phyloP scores from a whole-genome alignment of 2,888 invertebrate genomes.

The Drosophila imparisetae region DNA sequence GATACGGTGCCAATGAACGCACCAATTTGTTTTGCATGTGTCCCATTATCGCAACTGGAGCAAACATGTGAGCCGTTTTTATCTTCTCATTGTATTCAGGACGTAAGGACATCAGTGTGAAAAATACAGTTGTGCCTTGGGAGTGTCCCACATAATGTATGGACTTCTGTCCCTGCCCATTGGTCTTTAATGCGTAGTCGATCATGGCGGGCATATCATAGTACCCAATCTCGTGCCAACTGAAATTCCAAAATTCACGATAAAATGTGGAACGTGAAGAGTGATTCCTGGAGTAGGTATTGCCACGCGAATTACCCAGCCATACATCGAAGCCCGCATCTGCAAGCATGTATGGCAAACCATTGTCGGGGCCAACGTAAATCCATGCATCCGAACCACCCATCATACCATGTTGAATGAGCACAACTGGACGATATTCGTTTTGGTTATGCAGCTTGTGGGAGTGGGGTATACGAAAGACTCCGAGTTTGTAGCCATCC shows the following conservation, averaged over 20 bases:
- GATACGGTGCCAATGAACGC: conserved; percentile 82
- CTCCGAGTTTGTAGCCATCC: conserved; percentile 75
- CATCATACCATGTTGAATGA: conserved; percentile 86
- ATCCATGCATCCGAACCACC: conserved; percentile 78
- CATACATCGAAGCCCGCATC: conserved; percentile 83
- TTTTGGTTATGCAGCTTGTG: conserved; percentile 63
- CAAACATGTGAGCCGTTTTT: conserved; percentile 78
- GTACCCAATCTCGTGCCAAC: conserved; percentile 95
- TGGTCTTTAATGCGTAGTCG: conserved; percentile 69
- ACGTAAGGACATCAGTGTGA: conserved; percentile 68
- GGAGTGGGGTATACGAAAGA: conserved; percentile 78
- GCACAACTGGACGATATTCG: conserved; percentile 61
- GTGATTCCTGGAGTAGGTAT: conserved; percentile 63
- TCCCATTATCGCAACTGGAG: conserved; percentile 84
- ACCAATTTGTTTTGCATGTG: conserved; percentile 85
- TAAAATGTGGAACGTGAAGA: conserved; percentile 20
- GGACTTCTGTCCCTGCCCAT: conserved; percentile 58
- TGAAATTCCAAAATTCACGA: conserved; percentile 83
- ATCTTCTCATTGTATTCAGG: conserved; percentile 80
- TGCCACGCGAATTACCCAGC: conserved; percentile 81
- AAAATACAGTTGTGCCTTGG: conserved; percentile 78
- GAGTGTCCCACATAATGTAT: conserved; percentile 82
- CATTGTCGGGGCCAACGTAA: conserved; percentile 67
- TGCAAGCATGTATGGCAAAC: conserved; percentile 71
- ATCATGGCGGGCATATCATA: conserved; percentile 83